Percentiles rank a stretch among this genome's conserved stretches.
Evolutionary conservation across 2,888 invertebrate species (phyloP).

Genomic region (Stenurella melanura): DNA sequence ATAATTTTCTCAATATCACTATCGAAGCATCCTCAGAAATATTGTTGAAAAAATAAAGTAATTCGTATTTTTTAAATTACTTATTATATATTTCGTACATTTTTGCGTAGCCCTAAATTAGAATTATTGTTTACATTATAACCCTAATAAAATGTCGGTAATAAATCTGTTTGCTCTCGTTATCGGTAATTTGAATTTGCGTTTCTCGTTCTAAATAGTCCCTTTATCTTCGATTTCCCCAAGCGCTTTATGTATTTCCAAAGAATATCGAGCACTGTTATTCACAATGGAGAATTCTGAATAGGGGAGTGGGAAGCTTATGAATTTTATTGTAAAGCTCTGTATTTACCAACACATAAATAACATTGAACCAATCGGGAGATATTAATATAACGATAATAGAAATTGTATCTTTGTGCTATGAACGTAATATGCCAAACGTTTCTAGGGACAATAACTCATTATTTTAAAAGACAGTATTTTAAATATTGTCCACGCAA

Average conservation of each 20-base stretch:
- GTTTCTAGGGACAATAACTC: not conserved
- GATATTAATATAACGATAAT: not conserved
- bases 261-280: conserved; percentile 6
- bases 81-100: not conserved
- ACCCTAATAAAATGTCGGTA: conserved; percentile 20
- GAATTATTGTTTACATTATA: conserved; percentile 15
- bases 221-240: conserved; percentile 13
- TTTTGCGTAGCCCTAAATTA: conserved; percentile 8
- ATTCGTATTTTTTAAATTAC: not conserved
- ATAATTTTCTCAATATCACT: no score
- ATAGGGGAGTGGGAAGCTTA: conserved; percentile 11
- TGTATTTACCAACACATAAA: conserved; percentile 3
- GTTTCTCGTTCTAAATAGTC: not conserved
- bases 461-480: no score
- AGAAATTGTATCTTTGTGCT: not conserved
- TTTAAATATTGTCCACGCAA: no score
- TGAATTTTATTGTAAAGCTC: not conserved
- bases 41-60: no score
- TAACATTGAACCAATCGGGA: not conserved
- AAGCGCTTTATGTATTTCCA: conserved; percentile 6
- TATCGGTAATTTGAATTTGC: conserved; percentile 10
- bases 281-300: not conserved
- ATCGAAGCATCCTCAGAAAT: no score
- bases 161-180: conserved; percentile 28
- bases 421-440: not conserved